Evolutionary conservation across 2,113 vertebrate species (phyloP).

Genomic region (Oncorhynchus clarkii): DNA sequence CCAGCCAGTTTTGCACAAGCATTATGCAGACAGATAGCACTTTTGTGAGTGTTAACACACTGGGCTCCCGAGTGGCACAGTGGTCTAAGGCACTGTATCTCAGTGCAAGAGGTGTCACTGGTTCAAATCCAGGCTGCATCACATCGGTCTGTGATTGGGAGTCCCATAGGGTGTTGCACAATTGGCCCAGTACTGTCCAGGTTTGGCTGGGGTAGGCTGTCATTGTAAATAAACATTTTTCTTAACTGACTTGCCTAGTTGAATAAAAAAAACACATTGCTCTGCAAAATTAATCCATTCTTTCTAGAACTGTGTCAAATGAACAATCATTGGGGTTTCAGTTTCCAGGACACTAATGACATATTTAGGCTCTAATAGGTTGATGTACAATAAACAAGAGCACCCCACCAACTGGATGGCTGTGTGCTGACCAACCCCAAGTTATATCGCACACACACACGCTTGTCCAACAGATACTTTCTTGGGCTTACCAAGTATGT

Average conservation of each 20-base stretch:
- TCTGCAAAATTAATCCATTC: neutral
- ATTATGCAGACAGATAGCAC: conserved; percentile 40
- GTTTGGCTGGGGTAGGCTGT: no score
- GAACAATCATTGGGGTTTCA: neutral
- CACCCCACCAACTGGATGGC: neutral
- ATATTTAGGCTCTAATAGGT: neutral
- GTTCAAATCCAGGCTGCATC: no score
- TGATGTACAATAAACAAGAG: neutral
- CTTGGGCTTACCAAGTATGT: conserved; percentile 81
- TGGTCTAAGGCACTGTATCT: no score
- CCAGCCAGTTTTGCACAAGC: conserved; percentile 31
- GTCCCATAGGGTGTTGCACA: no score
- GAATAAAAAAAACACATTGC: no score
- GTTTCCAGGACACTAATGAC: neutral
- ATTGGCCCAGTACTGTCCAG: no score
- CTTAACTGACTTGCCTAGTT: no score
- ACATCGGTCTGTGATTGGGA: no score
- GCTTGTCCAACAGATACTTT: neutral
- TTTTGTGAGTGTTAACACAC: neutral
- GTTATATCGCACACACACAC: neutral
- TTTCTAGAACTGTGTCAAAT: neutral
- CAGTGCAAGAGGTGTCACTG: no score
- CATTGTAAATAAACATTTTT: no score
- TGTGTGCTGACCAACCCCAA: neutral
- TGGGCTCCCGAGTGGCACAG: no score